phyloP scores from a whole-genome alignment of 2,888 invertebrate genomes.

The Teinopalpus imperialis region DNA sequence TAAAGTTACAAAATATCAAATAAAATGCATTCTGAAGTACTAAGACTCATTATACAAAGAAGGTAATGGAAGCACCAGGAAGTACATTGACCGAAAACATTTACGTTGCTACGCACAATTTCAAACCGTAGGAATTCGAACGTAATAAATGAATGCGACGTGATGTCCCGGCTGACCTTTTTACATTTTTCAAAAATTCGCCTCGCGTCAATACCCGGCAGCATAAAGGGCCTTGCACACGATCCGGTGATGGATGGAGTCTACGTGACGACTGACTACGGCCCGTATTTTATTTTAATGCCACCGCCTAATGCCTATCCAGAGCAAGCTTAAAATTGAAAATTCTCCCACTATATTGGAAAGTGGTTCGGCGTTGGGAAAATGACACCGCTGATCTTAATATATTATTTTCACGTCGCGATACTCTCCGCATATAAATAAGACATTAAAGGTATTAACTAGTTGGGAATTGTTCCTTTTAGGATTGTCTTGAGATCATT shows the following conservation, averaged over 20 bases:
- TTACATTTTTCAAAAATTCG: slow-evolving; percentile 81
- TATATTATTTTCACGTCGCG: slow-evolving; percentile 25
- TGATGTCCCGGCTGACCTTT: slow-evolving; percentile 70
- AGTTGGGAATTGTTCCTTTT: slow-evolving; percentile 4
- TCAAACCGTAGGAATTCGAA: slow-evolving; percentile 54
- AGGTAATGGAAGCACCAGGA: neutral
- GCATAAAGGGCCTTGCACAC: slow-evolving; percentile 46
- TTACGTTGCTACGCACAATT: slow-evolving; percentile 13
- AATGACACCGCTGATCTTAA: slow-evolving; percentile 28
- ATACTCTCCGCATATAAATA: slow-evolving; percentile 16
- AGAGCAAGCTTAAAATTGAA: slow-evolving; percentile 75
- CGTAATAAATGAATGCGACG: slow-evolving; percentile 72
- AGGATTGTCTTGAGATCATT: slow-evolving; percentile 1
- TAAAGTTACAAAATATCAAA: too few species aligned
- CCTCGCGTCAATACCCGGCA: slow-evolving; percentile 62
- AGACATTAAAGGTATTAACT: slow-evolving; percentile 9
- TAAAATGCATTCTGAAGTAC: too few species aligned
- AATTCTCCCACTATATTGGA: slow-evolving; percentile 69
- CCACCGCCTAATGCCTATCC: slow-evolving; percentile 53
- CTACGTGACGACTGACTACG: slow-evolving; percentile 73
- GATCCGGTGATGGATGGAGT: slow-evolving; percentile 69
- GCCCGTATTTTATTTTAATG: slow-evolving; percentile 74
- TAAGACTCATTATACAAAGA: too few species aligned
- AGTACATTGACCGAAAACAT: slow-evolving; percentile 5
- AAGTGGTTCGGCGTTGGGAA: slow-evolving; percentile 31